Evolutionary conservation across 2,113 vertebrate species (phyloP).

Genomic region (Vulpes ferrilata): DNA sequence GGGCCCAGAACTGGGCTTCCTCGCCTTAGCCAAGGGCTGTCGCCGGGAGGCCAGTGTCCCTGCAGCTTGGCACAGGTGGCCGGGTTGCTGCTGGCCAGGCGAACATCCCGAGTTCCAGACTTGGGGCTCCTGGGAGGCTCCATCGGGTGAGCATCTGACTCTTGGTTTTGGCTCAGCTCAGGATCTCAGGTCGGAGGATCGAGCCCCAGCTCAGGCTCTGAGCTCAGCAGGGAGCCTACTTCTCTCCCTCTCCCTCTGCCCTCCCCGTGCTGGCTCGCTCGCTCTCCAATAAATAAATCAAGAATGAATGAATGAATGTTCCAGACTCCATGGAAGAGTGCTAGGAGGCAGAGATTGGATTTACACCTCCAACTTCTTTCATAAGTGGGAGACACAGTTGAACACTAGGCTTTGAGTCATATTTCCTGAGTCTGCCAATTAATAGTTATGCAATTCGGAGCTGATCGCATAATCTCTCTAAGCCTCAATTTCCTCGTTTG

Average conservation of each 20-base stretch:
- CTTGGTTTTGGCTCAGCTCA: neutral
- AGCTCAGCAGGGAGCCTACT: neutral
- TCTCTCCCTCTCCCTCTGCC: no score
- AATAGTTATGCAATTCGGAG: neutral
- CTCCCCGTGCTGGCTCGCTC: no score
- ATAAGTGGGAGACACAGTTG: neutral
- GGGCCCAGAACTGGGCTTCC: neutral
- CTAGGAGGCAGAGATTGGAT: neutral
- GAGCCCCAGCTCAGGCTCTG: neutral
- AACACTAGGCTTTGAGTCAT: neutral
- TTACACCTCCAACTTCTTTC: neutral
- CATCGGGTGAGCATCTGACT: neutral
- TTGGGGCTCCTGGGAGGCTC: neutral
- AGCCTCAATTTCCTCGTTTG: conserved; percentile 40
- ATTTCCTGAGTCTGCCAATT: neutral
- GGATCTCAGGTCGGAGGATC: neutral
- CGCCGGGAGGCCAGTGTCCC: neutral
- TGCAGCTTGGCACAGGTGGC: neutral
- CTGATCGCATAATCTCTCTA: neutral
- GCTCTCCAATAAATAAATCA: no score
- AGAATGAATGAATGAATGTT: neutral
- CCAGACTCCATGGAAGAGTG: neutral
- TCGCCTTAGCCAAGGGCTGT: neutral
- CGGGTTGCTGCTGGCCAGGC: neutral
- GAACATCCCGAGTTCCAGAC: neutral